Evolutionary conservation across 2,888 invertebrate species (phyloP).

Genomic region (Teleiodes luculella): DNA sequence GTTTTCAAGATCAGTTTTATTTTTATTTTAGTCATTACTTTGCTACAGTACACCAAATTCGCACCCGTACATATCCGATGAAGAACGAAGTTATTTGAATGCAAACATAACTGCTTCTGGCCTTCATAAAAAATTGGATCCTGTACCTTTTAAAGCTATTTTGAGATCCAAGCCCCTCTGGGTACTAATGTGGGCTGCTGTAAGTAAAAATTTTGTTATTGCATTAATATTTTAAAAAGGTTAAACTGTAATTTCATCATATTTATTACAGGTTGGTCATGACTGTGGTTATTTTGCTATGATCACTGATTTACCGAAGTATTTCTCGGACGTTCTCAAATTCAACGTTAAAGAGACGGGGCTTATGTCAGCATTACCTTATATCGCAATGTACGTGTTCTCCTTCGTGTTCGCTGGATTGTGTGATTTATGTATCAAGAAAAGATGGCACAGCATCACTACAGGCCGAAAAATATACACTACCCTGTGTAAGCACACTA

Average conservation of each 20-base stretch:
- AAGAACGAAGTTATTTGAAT: conserved; percentile 67
- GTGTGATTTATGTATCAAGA: conserved; percentile 82
- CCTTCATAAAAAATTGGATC: conserved; percentile 73
- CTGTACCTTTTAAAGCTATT: conserved; percentile 83
- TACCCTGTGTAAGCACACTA: conserved; percentile 75
- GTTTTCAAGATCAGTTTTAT: neutral
- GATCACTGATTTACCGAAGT: conserved; percentile 83
- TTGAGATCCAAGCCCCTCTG: conserved; percentile 82
- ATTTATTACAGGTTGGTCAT: conserved; percentile 79
- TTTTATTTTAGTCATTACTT: conserved; percentile 47
- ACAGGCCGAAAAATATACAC: conserved; percentile 82
- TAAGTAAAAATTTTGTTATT: too few species aligned
- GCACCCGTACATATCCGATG: conserved; percentile 75
- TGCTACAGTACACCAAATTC: conserved; percentile 71
- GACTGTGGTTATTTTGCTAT: conserved; percentile 84
- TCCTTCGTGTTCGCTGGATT: conserved; percentile 80
- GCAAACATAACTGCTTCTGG: conserved; percentile 76
- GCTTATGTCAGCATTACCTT: conserved; percentile 81
- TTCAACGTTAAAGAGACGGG: conserved; percentile 82
- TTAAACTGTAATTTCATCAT: too few species aligned
- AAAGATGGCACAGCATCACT: conserved; percentile 77
- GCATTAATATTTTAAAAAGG: too few species aligned
- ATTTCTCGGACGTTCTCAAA: conserved; percentile 81
- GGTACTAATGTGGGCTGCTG: conserved; percentile 84
- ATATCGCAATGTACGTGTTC: conserved; percentile 81